Evolutionary conservation across 2,113 vertebrate species (phyloP), one percentile per base, ranked within the genome.

Genomic region (Paramormyrops kingsleyae): DNA sequence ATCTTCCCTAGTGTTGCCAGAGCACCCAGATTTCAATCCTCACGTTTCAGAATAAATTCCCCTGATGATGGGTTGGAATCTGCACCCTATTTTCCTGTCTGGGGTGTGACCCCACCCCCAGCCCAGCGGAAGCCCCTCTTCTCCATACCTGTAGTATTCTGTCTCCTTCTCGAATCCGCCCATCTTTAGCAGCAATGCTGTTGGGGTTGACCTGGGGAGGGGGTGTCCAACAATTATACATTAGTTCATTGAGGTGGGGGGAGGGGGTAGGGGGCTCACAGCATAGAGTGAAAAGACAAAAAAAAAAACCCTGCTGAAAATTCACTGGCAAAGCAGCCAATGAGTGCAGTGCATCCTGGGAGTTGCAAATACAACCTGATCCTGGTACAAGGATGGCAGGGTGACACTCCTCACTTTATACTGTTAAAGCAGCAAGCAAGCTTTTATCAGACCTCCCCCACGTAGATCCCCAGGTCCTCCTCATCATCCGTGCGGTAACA

Each of bases 401-500:
- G 4, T 24, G 24, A 47, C 46, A 47, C 21, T 17, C 84, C 27
- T 49, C 47, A 24, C 47, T 49, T 52, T n/a, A 27, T 31, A 70
- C n/a, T 70, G 62, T 31, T 31, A 70, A 27, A 31, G 62, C 10
- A 70, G 62, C 62, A 70, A 70, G 62, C 62, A 70, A 56, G 50
- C 86, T 53, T 53, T 59, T 53, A 46, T 80, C 93, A 88, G 92
- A 98, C 97, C 97, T 98, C 97, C 93, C 97, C 97, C 0, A 98
- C 94, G 4, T 98, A 98, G 92, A 98, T 98, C 35, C 97, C 97
- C 88, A 97, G 95, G 93, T 98, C 97, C 89, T 98, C 97, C 92
- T 98, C 97, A 0, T 98, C 97, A n/a, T 98, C 97, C 0, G 97
- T 98, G 91, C 97, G 95, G 95, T 98, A 98, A 91, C 97, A 98